Evolutionary conservation across 1,140 invertebrate genomes (phyloP).

Genomic region (Lethrus apterus): DNA sequence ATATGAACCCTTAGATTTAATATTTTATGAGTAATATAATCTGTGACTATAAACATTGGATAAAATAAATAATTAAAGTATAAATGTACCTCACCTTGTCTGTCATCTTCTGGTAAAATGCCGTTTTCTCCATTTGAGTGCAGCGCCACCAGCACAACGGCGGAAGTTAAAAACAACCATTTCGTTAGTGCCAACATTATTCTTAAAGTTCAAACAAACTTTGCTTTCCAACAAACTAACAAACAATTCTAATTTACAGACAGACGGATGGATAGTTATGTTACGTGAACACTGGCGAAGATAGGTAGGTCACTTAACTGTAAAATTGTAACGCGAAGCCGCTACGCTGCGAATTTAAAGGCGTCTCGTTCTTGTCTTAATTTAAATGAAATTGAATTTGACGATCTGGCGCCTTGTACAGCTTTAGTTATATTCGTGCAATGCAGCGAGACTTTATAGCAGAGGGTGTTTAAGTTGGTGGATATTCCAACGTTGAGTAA

Average conservation of each 20-base stretch:
- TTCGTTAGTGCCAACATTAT: conserved; percentile 36
- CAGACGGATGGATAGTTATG: not conserved
- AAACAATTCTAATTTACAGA: not conserved
- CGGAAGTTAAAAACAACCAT: conserved; percentile 45
- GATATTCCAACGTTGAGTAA: conserved; percentile 12
- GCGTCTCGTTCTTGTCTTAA: not conserved
- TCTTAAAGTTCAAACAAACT: not conserved
- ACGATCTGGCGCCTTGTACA: not conserved
- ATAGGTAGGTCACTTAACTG: conserved; percentile 18
- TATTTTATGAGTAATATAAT: too few relatives aligned
- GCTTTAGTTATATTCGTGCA: conserved; percentile 7
- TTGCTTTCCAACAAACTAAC: not conserved
- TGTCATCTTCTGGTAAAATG: conserved; percentile 18
- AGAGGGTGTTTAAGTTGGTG: not conserved
- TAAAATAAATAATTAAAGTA: conserved; percentile 3
- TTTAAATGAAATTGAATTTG: not conserved
- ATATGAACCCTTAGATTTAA: too few relatives aligned
- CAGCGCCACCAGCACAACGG: conserved; percentile 42
- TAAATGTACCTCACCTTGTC: conserved; percentile 35
- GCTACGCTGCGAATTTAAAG: not conserved
- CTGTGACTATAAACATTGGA: too few relatives aligned
- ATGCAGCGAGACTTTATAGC: not conserved
- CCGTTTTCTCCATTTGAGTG: conserved; percentile 44
- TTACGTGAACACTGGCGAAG: not conserved
- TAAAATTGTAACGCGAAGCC: conserved; percentile 14